Percentiles rank a stretch among this genome's conserved stretches.
phyloP scores from a whole-genome alignment of 2,113 vertebrate species.

The Colius striatus region DNA sequence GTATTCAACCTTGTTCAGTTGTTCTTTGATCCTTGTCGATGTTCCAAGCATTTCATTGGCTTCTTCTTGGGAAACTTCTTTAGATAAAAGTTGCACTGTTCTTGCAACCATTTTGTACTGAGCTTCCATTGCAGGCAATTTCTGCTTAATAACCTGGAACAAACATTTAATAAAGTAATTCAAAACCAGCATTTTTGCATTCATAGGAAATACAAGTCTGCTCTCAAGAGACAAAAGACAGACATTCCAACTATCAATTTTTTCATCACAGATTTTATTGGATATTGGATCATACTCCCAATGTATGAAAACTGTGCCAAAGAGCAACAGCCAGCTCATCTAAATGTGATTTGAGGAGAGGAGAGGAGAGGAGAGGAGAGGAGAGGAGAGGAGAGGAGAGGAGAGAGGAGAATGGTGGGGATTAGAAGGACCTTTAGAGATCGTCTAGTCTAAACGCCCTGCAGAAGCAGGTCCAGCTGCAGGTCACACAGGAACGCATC shows the following conservation, averaged over 20 bases:
- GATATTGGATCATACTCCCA: not conserved
- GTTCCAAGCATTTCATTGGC: conserved; percentile 82
- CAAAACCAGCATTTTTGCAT: not conserved
- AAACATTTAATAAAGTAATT: not conserved
- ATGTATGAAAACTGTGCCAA: not conserved
- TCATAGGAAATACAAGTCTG: not conserved
- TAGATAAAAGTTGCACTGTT: conserved; percentile 85
- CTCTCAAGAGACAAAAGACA: not conserved
- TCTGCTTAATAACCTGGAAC: conserved; percentile 88
- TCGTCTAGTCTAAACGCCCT: too few relatives aligned
- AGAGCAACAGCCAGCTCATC: not conserved
- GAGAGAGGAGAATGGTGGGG: too few relatives aligned
- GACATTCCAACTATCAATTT: not conserved
- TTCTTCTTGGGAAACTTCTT: conserved; percentile 87
- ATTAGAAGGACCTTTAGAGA: too few relatives aligned
- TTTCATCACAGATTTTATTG: not conserved
- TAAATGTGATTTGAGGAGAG: not conserved
- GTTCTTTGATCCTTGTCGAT: conserved; percentile 85
- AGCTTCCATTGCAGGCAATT: conserved; percentile 86
- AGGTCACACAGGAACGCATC: too few relatives aligned
- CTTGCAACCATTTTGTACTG: conserved; percentile 87
- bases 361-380: too few relatives aligned
- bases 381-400: too few relatives aligned
- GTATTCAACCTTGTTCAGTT: conserved; percentile 85
- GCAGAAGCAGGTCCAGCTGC: too few relatives aligned